Base-by-base conservation (phyloP, 2,888 invertebrate species). In the Dicycla oo region DNA sequence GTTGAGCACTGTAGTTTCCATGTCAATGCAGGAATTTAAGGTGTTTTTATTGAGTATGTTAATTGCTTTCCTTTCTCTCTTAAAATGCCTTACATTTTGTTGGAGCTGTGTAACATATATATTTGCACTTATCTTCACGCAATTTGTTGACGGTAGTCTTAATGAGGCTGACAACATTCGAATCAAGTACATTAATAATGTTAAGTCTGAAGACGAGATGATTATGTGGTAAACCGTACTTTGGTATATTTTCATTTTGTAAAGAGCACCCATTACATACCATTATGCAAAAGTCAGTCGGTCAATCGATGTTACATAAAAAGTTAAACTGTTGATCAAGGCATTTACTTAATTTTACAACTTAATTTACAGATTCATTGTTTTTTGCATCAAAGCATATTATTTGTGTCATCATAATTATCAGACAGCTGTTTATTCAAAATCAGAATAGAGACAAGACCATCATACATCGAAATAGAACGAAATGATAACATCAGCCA, bases 41-140 rank as follows among this genome's bases (percentile, higher is more conserved):
- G 54, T 69, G 69, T 81, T 82, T 72, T 71, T 62, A 60, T 75
- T 47, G 61, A 66, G 47, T 58, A 26, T 58, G 26, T 34, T 78
- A 71, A 68, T 56, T 64, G 57, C 61, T 51, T 60, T 13, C 76
- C 82, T 82, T 81, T 80, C 79, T 49, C 75, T 69, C 53, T 71
- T 75, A 57, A 74, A 74, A 56, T 65, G 43, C 51, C n/a, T 66
- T 73, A 56, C 38, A 53, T 57, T 67, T 80, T 58, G 53, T 69
- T 75, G 60, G 20, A 57, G 54, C 66, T 26, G 13, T 56, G 70
- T 60, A 57, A 69, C 54, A 69, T 43, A 69, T 43, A 69, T 66
- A 65, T 75, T 75, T n/a, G 57, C 69, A 69, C 57, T 75, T 79
- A 70, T 63, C 53, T 56, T 54, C 57, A 63, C 58, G 67, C 62